phyloP scores from a whole-genome alignment of 2,797 vertebrate genomes.

The Myotis daubentonii region DNA sequence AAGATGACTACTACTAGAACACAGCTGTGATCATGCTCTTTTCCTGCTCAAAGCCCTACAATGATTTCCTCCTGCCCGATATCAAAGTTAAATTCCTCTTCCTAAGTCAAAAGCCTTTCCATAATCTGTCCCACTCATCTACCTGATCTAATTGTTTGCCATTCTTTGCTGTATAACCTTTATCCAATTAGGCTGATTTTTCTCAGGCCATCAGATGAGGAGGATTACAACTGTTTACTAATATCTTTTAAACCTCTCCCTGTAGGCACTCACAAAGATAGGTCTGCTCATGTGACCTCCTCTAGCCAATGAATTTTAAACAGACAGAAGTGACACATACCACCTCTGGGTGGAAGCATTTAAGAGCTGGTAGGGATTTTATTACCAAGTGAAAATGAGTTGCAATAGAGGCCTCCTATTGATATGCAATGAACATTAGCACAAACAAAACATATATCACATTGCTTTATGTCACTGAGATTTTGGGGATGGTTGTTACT shows the following conservation, averaged over 20 bases:
- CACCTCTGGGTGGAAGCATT: constrained; percentile 1
- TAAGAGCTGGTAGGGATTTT: neutral
- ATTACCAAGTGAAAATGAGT: neutral
- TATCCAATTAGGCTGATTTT: neutral
- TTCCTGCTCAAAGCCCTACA: neutral
- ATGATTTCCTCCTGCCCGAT: neutral
- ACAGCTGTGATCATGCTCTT: neutral
- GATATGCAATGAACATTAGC: neutral
- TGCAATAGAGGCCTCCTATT: neutral
- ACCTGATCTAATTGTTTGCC: neutral
- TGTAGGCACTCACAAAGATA: neutral
- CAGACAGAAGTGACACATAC: neutral
- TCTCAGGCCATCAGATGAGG: neutral
- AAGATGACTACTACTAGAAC: neutral
- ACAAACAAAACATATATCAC: neutral
- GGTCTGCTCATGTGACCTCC: neutral
- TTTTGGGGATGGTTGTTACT: neutral
- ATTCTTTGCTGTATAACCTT: neutral
- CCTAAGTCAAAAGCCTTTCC: neutral
- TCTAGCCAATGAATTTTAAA: neutral
- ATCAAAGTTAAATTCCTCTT: constrained; percentile 4
- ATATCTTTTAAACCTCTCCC: neutral
- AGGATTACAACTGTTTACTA: neutral
- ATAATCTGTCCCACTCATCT: neutral
- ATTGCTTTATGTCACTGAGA: constrained; percentile 3